Evolutionary conservation across 2,888 invertebrate species (phyloP), one percentile per base, ranked within the genome.

Genomic region (Synergus gifuensis): DNA sequence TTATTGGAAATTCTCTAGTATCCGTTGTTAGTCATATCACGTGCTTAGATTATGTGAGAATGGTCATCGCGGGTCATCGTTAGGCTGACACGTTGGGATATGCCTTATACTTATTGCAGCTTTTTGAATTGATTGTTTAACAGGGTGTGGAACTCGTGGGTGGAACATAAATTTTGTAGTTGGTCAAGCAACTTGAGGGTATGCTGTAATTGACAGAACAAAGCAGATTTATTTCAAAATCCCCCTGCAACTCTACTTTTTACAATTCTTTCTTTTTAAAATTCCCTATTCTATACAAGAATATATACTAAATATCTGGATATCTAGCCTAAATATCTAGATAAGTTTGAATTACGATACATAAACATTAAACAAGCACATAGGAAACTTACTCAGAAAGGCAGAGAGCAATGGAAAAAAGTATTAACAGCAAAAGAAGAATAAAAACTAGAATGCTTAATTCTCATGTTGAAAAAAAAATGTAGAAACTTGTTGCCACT

Each of bases 131-230:
- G 49, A 49, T 49, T 16, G 28, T 69, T 69, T 49, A 49, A 4
- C 46, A 69, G 28, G 66, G 66, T 28, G 49, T 28, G 16, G 49
- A 22, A 49, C 28, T 46, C 46, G 69, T 69, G 49, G 49, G 69
- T 28, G 49, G 14, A 69, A 69, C 49, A 66, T 44, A 69, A 49
- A 69, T 69, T 36, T 46, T 69, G 46, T 28, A 16, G 69, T 22
- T 69, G 14, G 22, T 69, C 69, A 69, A 69, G 67, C 14, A 69
- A 28, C 46, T 69, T 5, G 12, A 69, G 22, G 46, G 16, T 69
- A 67, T 69, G 46, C 46, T 46, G 46, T 69, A 69, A 69, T 69
- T 69, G 46, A 69, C 69, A 49, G 69, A 69, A 69, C 69, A 69
- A 69, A 69, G 49, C 28, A 69, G 28, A 49, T 49, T 69, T 69